These are phyloP conservation scores for Eristalinus aeneus DNA, from an alignment of 2,888 invertebrate genomes.

Conservation along the genomic window DNA sequence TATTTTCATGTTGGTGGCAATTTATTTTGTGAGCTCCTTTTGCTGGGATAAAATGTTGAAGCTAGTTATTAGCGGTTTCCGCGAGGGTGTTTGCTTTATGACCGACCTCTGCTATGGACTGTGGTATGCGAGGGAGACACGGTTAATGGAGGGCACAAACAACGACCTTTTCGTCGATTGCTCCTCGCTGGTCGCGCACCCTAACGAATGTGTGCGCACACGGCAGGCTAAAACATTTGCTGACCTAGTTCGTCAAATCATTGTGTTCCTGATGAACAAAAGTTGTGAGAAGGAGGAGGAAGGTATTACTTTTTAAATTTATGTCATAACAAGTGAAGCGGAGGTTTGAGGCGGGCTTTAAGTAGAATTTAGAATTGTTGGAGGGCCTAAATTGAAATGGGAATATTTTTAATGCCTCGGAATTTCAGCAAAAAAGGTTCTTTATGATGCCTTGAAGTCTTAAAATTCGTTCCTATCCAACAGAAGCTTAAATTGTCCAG, in stretches of 20 bases:
- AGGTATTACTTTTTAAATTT: too few species aligned
- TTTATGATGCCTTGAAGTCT: too few species aligned
- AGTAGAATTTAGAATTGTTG: too few species aligned
- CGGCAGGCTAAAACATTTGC: neutral
- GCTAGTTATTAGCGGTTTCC: slow-evolving; percentile 45
- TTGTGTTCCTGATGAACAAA: too few species aligned
- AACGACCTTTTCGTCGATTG: neutral
- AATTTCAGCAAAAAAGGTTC: too few species aligned
- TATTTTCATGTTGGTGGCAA: slow-evolving; percentile 5
- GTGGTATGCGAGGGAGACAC: neutral
- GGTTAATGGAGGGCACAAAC: slow-evolving; percentile 14
- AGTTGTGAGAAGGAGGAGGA: too few species aligned
- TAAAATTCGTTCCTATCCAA: too few species aligned
- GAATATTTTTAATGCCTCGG: too few species aligned
- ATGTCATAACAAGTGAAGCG: too few species aligned
- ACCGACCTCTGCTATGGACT: neutral
- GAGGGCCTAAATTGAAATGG: too few species aligned
- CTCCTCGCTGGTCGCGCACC: neutral
- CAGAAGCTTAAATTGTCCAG: too few species aligned
- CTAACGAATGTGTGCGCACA: neutral
- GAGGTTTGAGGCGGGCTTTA: too few species aligned
- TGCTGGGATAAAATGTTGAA: slow-evolving; percentile 36
- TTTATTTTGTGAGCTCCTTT: slow-evolving; percentile 30
- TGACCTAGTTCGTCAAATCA: neutral
- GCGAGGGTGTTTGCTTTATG: slow-evolving; percentile 24